A percentile compares a stretch with the other conserved stretches of the same genome.
Evolutionary conservation across 2,797 vertebrate genomes (phyloP).

Genomic region (Morelia viridis): DNA sequence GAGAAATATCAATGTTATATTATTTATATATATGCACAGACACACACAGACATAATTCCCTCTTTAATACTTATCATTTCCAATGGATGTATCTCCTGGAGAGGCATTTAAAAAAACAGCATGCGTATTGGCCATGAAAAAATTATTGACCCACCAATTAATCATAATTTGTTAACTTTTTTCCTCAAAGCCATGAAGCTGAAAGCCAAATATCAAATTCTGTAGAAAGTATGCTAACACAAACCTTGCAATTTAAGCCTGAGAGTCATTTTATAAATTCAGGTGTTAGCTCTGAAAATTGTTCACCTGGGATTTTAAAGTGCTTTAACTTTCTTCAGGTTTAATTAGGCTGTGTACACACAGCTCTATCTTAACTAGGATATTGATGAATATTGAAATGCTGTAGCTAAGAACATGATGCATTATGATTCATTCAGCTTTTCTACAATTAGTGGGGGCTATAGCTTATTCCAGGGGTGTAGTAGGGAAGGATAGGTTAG

Average conservation of each 20-base stretch:
- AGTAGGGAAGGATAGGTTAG: background rate
- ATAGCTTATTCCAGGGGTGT: background rate
- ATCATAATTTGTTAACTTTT: background rate
- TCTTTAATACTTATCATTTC: slow-evolving; percentile 38
- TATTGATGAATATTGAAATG: slow-evolving; percentile 14
- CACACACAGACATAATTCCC: slow-evolving; percentile 29
- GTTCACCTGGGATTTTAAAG: background rate
- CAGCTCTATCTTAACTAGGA: background rate
- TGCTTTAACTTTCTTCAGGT: background rate
- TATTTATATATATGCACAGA: background rate
- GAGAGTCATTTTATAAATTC: slow-evolving; percentile 1
- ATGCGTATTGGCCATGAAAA: background rate
- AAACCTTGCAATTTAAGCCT: accelerated
- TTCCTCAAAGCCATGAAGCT: background rate
- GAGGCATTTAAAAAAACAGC: background rate
- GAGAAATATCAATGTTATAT: background rate
- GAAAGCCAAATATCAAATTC: slow-evolving; percentile 12
- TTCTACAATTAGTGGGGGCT: background rate
- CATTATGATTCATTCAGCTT: background rate
- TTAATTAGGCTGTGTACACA: slow-evolving; percentile 4
- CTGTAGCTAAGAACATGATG: background rate
- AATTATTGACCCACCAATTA: slow-evolving; percentile 23
- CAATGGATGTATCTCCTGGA: slow-evolving; percentile 14
- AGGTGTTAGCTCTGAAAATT: background rate
- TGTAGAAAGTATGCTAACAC: background rate